Conservation (phyloP, 2,113 vertebrate genomes). For the Anoplopoma fimbria region DNA sequence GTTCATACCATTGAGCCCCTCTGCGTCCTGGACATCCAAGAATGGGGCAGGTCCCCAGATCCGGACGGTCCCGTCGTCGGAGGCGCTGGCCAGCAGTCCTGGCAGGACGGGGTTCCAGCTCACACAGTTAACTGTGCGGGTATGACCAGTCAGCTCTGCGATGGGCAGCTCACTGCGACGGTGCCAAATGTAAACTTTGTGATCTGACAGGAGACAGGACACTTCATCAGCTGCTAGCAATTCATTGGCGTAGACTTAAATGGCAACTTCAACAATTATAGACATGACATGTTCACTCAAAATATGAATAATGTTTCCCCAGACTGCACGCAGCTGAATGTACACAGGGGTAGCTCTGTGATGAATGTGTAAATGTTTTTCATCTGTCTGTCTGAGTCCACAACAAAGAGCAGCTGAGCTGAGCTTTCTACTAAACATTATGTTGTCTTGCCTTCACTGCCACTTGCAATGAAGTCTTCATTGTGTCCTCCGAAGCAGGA, state of each 20-base stretch:
- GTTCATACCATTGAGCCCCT: slow-evolving; percentile 85
- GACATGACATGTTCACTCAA: background rate
- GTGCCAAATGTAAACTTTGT: slow-evolving; percentile 99
- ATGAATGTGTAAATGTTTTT: background rate
- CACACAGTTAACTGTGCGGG: slow-evolving; percentile 96
- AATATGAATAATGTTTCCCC: background rate
- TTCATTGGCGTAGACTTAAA: background rate
- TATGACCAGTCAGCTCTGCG: slow-evolving; percentile 95
- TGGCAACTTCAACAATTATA: background rate
- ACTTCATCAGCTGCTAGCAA: background rate
- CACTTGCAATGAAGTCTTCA: slow-evolving; percentile 97
- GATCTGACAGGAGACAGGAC: slow-evolving; percentile 83
- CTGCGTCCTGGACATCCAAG: slow-evolving; percentile 92
- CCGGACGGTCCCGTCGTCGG: slow-evolving; percentile 95
- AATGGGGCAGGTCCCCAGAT: slow-evolving; percentile 98
- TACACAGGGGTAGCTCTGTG: background rate
- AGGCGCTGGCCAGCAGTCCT: slow-evolving; percentile 97
- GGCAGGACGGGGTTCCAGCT: slow-evolving; percentile 97
- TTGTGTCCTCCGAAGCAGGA: slow-evolving; percentile 98
- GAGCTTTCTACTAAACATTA: background rate
- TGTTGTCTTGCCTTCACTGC: slow-evolving; percentile 91
- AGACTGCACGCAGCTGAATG: background rate
- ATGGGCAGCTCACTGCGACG: slow-evolving; percentile 96
- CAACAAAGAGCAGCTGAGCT: background rate
- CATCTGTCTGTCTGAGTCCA: background rate